Evolutionary conservation across 2,797 vertebrate genomes (phyloP), one percentile per base, ranked within the genome.

Genomic region (Acipenser transmontanus): DNA sequence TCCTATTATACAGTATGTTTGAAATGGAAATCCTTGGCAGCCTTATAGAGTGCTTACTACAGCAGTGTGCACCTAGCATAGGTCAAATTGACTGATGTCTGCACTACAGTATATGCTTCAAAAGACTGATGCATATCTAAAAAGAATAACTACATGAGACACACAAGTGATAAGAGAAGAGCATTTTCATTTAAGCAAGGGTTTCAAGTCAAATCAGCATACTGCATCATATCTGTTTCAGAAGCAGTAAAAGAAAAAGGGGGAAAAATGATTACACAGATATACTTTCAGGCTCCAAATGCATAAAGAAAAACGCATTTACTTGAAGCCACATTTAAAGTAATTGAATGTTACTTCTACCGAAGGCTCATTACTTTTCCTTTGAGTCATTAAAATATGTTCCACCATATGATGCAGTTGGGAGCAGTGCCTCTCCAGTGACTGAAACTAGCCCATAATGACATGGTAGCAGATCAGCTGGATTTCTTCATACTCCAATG

Each of bases 1-100:
- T 66, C 12, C 56, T 48, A 63, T 59, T 63, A 66, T 59, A 34
- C 34, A 34, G 34, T 34, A 60, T 34, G 61, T 60, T 70, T 52
- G 48, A 47, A 65, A 59, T 63, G 54, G 49, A 34, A 63, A 59
- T 63, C 61, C 50, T 13, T 14, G 56, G 20, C 14, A 2, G 34
- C 61, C 50, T 61, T 5, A 13, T n/a, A 1, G 17, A 34, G 34
- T 34, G 34, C 34, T 34, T 12, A 20, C 7, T 34, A 17, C 9
- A 59, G 47, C 50, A 61, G 50, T 7, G 50, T 14, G 20, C 47
- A 17, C 47, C 47, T 20, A n/a, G 13, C 13, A 57, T 9, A 65
- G 64, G 64, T 48, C 47, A 13, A 56, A 54, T 13, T 52, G 47
- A 51, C 34, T 34, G 34, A 34, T 34, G 34, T 34, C 34, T 34